phyloP scores from a whole-genome alignment of 1,140 invertebrate genomes.

The Bombus pascuorum region DNA sequence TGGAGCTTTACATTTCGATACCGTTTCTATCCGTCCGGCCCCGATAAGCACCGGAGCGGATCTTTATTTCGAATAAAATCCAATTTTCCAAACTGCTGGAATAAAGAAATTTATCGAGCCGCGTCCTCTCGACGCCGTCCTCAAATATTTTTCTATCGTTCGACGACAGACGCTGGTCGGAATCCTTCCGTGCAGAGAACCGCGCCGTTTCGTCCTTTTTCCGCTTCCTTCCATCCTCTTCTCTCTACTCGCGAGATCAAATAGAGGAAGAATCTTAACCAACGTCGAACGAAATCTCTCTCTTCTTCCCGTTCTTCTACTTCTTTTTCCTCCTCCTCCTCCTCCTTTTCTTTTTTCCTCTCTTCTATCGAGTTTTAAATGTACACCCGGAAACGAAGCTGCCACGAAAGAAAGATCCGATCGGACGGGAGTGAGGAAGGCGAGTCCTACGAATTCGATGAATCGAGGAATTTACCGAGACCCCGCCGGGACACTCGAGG shows the following conservation, averaged over 20 bases:
- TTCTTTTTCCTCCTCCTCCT: not conserved
- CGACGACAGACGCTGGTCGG: not conserved
- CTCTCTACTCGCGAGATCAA: not conserved
- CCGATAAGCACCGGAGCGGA: slow-evolving; percentile 46
- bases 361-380: not conserved
- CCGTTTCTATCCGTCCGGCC: slow-evolving; percentile 24
- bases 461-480: slow-evolving; percentile 35
- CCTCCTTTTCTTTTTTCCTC: not conserved
- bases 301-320: not conserved
- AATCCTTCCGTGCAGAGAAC: not conserved
- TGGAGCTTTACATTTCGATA: slow-evolving; percentile 42
- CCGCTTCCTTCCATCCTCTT: not conserved
- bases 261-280: slow-evolving; percentile 22
- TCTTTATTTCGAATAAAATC: slow-evolving; percentile 54
- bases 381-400: slow-evolving; percentile 18
- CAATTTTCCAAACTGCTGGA: slow-evolving; percentile 41
- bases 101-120: slow-evolving; percentile 49
- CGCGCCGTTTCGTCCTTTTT: not conserved
- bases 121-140: not conserved
- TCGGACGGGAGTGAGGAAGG: not conserved
- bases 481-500: slow-evolving; percentile 31
- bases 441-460: slow-evolving; percentile 33
- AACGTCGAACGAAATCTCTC: not conserved
- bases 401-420: slow-evolving; percentile 1
- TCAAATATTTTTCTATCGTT: slow-evolving; percentile 39